These are phyloP conservation scores for Cosmopolites sordidus DNA, from an alignment of 2,888 invertebrate genomes.

Conservation along the genomic window DNA sequence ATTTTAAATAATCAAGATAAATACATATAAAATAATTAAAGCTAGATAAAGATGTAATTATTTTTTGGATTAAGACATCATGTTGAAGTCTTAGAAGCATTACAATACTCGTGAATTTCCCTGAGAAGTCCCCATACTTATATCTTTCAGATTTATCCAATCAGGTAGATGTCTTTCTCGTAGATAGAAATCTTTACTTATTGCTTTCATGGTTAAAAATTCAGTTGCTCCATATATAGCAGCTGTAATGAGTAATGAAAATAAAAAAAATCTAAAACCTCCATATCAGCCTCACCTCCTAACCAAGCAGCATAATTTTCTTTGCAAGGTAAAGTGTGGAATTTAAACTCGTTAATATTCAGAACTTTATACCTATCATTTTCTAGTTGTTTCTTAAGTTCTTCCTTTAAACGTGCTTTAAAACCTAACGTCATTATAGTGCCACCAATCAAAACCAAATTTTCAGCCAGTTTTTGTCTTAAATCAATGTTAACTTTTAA, in stretches of 20 bases:
- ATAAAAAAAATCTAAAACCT: neutral
- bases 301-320: slow-evolving; percentile 84
- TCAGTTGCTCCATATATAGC: slow-evolving; percentile 76
- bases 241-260: slow-evolving; percentile 47
- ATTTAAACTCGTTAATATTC: slow-evolving; percentile 65
- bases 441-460: slow-evolving; percentile 85
- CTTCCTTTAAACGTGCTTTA: slow-evolving; percentile 70
- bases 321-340: slow-evolving; percentile 75
- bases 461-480: slow-evolving; percentile 71
- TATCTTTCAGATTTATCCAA: slow-evolving; percentile 57
- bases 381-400: slow-evolving; percentile 65
- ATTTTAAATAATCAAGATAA: no score
- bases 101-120: no score
- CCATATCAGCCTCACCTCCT: slow-evolving; percentile 64
- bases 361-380: slow-evolving; percentile 61
- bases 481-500: slow-evolving; percentile 80
- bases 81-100: no score
- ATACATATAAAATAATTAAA: no score
- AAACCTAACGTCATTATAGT: slow-evolving; percentile 78
- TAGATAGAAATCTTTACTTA: slow-evolving; percentile 71
- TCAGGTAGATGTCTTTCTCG: slow-evolving; percentile 70
- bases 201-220: slow-evolving; percentile 63
- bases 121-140: no score
- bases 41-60: no score
- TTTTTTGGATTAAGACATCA: no score